Conservation (phyloP, 2,888 invertebrate species). For the Cephus sareptanus region DNA sequence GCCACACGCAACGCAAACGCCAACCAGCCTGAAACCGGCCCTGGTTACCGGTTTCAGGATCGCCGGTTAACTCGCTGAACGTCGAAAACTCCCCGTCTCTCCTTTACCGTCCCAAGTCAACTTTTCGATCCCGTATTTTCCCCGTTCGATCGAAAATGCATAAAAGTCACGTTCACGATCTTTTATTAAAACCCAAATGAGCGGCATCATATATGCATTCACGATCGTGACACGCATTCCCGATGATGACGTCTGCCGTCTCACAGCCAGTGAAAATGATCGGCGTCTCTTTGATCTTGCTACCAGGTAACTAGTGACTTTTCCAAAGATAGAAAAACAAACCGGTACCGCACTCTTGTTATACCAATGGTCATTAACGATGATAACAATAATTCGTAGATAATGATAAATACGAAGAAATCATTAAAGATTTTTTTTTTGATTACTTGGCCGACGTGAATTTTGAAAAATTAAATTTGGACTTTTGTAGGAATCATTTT, state of each 20-base stretch:
- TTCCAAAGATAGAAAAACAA: neutral
- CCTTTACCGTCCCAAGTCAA: neutral
- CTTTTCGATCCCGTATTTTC: neutral
- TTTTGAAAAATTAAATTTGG: neutral
- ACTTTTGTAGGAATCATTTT: neutral
- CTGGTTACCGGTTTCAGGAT: constrained; percentile 4
- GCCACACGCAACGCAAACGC: constrained; percentile 26
- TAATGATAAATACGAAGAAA: neutral
- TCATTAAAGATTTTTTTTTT: neutral
- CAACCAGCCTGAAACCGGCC: constrained; percentile 18
- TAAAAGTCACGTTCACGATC: neutral
- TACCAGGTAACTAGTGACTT: neutral
- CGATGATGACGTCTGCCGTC: neutral
- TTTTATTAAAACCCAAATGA: neutral
- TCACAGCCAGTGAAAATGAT: neutral
- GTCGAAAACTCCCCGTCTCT: neutral
- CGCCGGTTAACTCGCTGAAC: neutral
- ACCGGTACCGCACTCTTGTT: neutral
- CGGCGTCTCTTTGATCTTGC: neutral
- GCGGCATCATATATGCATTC: neutral
- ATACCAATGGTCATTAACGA: neutral
- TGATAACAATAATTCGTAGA: neutral
- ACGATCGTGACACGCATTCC: neutral
- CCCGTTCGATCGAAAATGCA: neutral
- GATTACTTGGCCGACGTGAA: no score